A percentile compares a stretch with the other conserved stretches of the same genome.
These are phyloP conservation scores for Mus caroli DNA, from an alignment of 2,797 vertebrate genomes.

Conservation along the genomic window DNA sequence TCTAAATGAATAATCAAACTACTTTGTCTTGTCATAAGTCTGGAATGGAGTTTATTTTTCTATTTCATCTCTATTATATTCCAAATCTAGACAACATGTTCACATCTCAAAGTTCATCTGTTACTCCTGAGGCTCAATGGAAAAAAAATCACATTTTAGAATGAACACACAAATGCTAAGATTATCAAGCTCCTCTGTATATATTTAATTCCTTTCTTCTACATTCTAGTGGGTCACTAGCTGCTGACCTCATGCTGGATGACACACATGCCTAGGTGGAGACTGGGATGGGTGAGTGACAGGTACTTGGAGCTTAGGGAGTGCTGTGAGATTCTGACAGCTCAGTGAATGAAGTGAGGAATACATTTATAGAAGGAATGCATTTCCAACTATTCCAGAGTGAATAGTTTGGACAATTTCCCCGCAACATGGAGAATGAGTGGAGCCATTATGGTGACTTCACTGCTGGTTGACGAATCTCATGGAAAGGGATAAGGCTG, in stretches of 20 bases:
- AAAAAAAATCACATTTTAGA: conserved; percentile 57
- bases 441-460: no score
- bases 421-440: background rate
- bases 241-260: background rate
- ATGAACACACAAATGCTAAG: background rate
- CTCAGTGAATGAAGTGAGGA: background rate
- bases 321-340: background rate
- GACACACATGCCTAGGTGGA: background rate
- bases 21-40: conserved; percentile 4
- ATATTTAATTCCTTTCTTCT: background rate
- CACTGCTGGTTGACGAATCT: background rate
- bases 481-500: background rate
- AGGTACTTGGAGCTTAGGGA: background rate
- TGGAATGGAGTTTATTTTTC: conserved; percentile 5
- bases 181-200: background rate
- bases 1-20: background rate
- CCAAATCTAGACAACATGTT: conserved; percentile 5
- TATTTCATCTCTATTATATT: conserved; percentile 37
- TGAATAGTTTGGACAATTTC: background rate
- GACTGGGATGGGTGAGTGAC: background rate
- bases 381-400: background rate
- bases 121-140: conserved; percentile 15
- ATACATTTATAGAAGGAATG: background rate
- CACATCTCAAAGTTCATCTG: background rate
- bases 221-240: background rate